These are phyloP conservation scores for Antigone vipio DNA, from an alignment of 2,113 vertebrate genomes.

Conservation along the genomic window DNA sequence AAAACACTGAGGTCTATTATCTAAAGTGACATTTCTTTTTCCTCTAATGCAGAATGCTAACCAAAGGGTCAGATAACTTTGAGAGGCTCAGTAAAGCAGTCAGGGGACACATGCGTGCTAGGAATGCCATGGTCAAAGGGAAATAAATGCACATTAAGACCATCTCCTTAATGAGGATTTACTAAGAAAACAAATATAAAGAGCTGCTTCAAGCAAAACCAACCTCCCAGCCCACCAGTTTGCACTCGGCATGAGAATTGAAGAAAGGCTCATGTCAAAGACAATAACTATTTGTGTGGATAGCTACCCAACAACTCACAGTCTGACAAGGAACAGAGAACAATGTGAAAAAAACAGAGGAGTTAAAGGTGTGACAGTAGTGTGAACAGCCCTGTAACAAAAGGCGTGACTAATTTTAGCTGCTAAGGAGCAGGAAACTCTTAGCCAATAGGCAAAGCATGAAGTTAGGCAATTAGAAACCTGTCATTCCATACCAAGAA, in stretches of 20 bases:
- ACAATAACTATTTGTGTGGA: not conserved
- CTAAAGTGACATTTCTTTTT: not conserved
- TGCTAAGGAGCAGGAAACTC: not conserved
- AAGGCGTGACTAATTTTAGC: conserved; percentile 1
- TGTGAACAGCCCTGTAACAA: not conserved
- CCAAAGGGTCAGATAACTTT: not conserved
- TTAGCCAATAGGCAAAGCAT: not conserved
- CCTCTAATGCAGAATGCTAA: not conserved
- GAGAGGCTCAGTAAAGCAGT: not conserved
- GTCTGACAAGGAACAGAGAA: not conserved
- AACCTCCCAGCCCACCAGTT: not conserved
- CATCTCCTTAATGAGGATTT: not conserved
- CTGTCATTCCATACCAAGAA: conserved; percentile 47
- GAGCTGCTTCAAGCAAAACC: not conserved
- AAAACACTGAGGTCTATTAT: not conserved
- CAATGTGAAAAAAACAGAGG: not conserved
- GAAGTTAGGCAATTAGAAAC: conserved; percentile 46
- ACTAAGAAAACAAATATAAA: not conserved
- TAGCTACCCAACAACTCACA: not conserved
- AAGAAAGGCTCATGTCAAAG: not conserved
- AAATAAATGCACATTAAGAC: not conserved
- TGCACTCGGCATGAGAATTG: not conserved
- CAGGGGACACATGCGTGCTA: not conserved
- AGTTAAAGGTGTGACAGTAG: not conserved
- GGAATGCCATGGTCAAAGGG: not conserved